These are phyloP conservation scores for Portunus trituberculatus DNA, from an alignment of 1,140 invertebrate species.

Conservation along the genomic window DNA sequence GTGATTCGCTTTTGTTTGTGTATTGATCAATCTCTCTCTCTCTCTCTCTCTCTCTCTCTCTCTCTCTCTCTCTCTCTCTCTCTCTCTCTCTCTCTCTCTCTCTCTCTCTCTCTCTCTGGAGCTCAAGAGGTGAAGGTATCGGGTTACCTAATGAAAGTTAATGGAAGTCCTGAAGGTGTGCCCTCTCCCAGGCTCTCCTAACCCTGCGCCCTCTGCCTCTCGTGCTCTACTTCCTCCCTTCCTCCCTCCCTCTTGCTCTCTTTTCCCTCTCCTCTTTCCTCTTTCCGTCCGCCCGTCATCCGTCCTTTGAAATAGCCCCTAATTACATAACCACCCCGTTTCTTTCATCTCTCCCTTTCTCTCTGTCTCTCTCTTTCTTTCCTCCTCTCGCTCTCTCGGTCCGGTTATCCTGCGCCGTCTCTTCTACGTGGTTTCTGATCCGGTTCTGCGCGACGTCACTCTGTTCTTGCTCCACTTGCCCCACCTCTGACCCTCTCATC, in stretches of 20 bases:
- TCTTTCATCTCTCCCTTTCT: not conserved
- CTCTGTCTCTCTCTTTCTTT: slow-evolving; percentile 18
- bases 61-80: too few relatives aligned
- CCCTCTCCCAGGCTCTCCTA: too few relatives aligned
- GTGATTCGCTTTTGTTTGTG: too few relatives aligned
- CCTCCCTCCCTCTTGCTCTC: too few relatives aligned
- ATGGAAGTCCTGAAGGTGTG: too few relatives aligned
- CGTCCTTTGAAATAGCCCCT: not conserved
- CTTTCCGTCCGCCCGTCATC: not conserved
- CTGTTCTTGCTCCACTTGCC: not conserved
- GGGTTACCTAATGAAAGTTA: too few relatives aligned
- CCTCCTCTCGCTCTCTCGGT: not conserved
- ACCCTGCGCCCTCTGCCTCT: too few relatives aligned
- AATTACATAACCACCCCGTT: not conserved
- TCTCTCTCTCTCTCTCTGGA: not conserved
- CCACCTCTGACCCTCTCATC: not conserved
- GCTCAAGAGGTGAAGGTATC: too few relatives aligned
- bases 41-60: too few relatives aligned
- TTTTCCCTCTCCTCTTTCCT: not conserved
- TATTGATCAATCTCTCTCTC: too few relatives aligned
- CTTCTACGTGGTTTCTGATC: not conserved
- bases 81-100: not conserved
- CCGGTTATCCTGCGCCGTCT: not conserved
- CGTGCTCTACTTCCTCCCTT: too few relatives aligned
- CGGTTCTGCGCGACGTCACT: not conserved